These are phyloP conservation scores for Hermetia illucens DNA, from an alignment of 1,140 invertebrate species.

Conservation along the genomic window DNA sequence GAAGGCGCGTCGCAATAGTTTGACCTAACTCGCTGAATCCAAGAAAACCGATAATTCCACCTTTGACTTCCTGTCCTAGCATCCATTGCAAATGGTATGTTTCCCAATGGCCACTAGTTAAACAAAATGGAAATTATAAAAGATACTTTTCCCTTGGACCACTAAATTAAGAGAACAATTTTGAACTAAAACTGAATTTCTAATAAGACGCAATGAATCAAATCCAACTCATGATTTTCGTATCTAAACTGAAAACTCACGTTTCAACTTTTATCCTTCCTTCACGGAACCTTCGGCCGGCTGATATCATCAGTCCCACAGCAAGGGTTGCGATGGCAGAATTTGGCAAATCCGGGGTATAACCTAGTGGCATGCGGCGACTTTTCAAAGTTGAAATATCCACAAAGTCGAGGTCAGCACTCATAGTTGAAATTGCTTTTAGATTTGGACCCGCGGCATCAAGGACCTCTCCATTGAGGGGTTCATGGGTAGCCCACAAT, in stretches of 20 bases:
- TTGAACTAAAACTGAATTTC: too few species aligned
- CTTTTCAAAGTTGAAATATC: slow-evolving; percentile 47
- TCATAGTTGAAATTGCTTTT: slow-evolving; percentile 77
- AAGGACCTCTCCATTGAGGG: slow-evolving; percentile 55
- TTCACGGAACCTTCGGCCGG: slow-evolving; percentile 59
- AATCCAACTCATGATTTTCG: too few species aligned
- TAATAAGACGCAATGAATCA: too few species aligned
- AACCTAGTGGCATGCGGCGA: slow-evolving; percentile 52
- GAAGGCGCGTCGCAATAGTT: slow-evolving; percentile 49
- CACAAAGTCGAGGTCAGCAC: slow-evolving; percentile 67
- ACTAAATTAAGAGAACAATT: too few species aligned
- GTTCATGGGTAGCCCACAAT: slow-evolving; percentile 53
- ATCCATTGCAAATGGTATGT: slow-evolving; percentile 48
- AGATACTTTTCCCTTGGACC: too few species aligned
- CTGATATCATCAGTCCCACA: slow-evolving; percentile 56
- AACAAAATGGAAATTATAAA: too few species aligned
- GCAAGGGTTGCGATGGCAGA: slow-evolving; percentile 73
- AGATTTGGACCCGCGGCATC: slow-evolving; percentile 51
- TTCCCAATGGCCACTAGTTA: slow-evolving; percentile 48
- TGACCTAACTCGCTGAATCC: slow-evolving; percentile 68
- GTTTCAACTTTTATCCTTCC: slow-evolving; percentile 46
- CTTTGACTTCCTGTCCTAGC: slow-evolving; percentile 47
- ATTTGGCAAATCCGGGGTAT: slow-evolving; percentile 68
- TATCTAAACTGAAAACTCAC: too few species aligned
- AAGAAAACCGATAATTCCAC: slow-evolving; percentile 65